phyloP scores from a whole-genome alignment of 1,140 invertebrate genomes.

The Helicoverpa armigera region DNA sequence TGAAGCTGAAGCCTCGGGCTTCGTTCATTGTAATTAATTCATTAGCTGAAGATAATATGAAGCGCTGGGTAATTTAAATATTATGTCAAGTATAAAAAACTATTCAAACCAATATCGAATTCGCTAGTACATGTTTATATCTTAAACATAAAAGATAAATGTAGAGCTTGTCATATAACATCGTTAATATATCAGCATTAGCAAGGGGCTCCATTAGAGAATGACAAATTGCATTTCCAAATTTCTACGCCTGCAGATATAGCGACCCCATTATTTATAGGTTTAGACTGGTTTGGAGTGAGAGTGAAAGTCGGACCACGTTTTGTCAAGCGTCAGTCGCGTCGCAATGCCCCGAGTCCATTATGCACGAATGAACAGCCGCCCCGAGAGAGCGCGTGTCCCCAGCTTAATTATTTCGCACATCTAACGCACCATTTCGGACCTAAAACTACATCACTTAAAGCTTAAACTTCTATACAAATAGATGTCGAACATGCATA shows the following conservation, averaged over 20 bases:
- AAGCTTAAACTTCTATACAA: constrained; percentile 59
- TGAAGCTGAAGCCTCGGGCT: background rate
- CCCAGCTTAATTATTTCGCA: constrained; percentile 78
- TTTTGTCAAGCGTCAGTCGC: constrained; percentile 83
- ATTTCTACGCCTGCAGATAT: constrained; percentile 43
- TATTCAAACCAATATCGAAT: too few species aligned
- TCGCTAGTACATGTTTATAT: too few species aligned
- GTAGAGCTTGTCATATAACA: too few species aligned
- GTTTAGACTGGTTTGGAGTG: constrained; percentile 70
- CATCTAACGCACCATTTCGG: constrained; percentile 52
- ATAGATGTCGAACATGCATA: constrained; percentile 57
- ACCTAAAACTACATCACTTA: constrained; percentile 56
- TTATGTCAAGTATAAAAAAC: too few species aligned
- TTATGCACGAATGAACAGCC: constrained; percentile 86
- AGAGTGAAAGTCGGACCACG: constrained; percentile 84
- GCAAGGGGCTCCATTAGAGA: constrained; percentile 1
- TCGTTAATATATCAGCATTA: background rate
- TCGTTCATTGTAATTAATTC: too few species aligned
- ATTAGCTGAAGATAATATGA: too few species aligned
- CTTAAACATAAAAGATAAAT: too few species aligned
- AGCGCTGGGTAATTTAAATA: too few species aligned
- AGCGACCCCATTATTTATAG: constrained; percentile 60
- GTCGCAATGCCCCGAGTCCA: constrained; percentile 78
- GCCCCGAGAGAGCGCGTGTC: constrained; percentile 84
- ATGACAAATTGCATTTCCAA: constrained; percentile 30